These are phyloP conservation scores for Anorthoa munda DNA, from an alignment of 2,888 invertebrate genomes.

Conservation along the genomic window DNA sequence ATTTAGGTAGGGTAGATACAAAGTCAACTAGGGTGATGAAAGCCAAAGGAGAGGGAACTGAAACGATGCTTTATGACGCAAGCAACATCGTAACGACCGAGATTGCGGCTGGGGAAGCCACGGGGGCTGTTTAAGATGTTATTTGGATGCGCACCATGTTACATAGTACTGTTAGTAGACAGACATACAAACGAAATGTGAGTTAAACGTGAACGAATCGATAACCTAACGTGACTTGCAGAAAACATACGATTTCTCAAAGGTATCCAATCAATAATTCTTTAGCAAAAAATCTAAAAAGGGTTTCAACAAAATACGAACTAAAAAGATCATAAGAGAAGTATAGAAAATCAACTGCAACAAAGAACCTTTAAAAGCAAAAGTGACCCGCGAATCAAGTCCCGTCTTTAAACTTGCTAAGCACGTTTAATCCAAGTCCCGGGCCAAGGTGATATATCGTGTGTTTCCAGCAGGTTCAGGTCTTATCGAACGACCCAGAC, in stretches of 20 bases:
- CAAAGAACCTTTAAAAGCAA: conserved; percentile 31
- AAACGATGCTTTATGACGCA: conserved; percentile 65
- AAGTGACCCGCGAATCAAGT: conserved; percentile 20
- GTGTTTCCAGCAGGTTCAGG: conserved; percentile 60
- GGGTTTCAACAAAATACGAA: background rate
- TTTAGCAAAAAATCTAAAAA: background rate
- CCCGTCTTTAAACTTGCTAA: conserved; percentile 57
- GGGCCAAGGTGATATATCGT: conserved; percentile 60
- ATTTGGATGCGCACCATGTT: conserved; percentile 59
- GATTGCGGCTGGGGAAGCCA: conserved; percentile 68
- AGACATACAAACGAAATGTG: conserved; percentile 1
- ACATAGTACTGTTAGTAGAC: conserved; percentile 12
- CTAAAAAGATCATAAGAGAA: background rate
- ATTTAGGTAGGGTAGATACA: conserved; percentile 48
- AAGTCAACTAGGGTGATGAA: conserved; percentile 54
- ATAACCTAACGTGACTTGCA: background rate
- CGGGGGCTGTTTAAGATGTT: conserved; percentile 57
- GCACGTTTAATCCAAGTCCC: conserved; percentile 65
- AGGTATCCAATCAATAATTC: background rate
- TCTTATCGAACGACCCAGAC: conserved; percentile 64
- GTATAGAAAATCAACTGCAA: conserved; percentile 12
- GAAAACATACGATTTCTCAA: background rate
- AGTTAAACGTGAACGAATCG: conserved; percentile 6
- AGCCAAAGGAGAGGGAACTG: conserved; percentile 41
- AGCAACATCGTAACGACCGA: conserved; percentile 66